Evolutionary conservation across 2,113 vertebrate genomes (phyloP).

Genomic region (Carassius gibelio): DNA sequence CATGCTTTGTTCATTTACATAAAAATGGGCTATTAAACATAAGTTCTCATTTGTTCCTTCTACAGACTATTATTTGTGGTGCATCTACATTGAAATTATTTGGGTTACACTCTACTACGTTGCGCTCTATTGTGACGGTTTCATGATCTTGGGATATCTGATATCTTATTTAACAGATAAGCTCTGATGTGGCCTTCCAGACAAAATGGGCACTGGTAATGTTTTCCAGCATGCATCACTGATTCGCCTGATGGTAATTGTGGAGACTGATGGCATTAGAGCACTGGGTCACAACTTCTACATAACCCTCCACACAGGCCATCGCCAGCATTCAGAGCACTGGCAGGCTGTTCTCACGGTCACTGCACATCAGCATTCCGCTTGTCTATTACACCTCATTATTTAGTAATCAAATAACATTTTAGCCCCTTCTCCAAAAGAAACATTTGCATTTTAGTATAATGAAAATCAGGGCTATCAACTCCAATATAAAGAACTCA

Average conservation of each 20-base stretch:
- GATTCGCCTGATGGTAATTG: constrained; percentile 54
- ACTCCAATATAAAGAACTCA: background rate
- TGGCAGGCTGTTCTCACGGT: background rate
- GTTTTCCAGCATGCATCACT: constrained; percentile 65
- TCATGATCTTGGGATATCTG: background rate
- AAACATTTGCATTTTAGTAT: background rate
- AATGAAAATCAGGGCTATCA: background rate
- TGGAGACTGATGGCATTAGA: constrained; percentile 52
- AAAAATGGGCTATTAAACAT: too few species aligned
- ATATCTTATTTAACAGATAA: constrained; percentile 17
- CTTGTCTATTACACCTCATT: constrained; percentile 5
- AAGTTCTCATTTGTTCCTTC: too few species aligned
- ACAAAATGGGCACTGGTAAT: constrained; percentile 66
- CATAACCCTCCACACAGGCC: background rate
- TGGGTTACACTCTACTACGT: background rate
- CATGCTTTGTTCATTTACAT: too few species aligned
- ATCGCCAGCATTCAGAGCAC: constrained; percentile 10
- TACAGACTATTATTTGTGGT: background rate
- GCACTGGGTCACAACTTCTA: constrained; percentile 16
- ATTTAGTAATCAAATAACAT: background rate
- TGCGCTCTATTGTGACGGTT: background rate
- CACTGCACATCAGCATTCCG: constrained; percentile 53
- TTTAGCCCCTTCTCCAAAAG: background rate
- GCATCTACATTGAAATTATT: background rate
- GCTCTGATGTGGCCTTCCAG: background rate